These are phyloP conservation scores for Origma solitaria DNA, from an alignment of 2,113 vertebrate genomes.

Conservation along the genomic window DNA sequence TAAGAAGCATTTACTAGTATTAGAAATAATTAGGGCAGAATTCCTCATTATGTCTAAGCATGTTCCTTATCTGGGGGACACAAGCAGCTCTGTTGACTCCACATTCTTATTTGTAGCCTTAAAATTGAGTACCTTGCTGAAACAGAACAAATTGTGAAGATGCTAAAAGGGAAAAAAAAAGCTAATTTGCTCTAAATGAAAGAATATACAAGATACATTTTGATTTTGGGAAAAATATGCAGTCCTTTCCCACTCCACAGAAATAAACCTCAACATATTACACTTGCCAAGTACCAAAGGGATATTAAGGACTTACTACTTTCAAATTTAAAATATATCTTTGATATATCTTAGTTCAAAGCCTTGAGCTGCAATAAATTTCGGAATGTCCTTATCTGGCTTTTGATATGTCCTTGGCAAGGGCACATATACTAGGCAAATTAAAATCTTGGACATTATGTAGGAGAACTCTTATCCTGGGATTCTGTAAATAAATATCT, in stretches of 20 bases:
- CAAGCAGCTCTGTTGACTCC: neutral
- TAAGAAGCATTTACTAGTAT: neutral
- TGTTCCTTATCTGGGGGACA: neutral
- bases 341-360: neutral
- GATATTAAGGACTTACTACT: neutral
- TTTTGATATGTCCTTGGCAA: neutral
- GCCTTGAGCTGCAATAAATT: slow-evolving; percentile 21
- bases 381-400: neutral
- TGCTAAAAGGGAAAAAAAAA: neutral
- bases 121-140: neutral
- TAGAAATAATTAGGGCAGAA: neutral
- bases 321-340: neutral
- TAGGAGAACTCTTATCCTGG: neutral
- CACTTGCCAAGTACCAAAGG: neutral
- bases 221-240: neutral
- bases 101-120: neutral
- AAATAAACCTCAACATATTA: neutral
- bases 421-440: neutral
- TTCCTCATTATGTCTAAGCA: neutral
- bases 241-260: neutral
- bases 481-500: neutral
- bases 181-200: neutral
- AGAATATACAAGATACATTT: neutral
- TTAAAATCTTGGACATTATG: neutral
- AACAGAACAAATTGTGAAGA: neutral